Evolutionary conservation across 1,140 invertebrate species (phyloP), one percentile per base, ranked within the genome.

Genomic region (Catajapyx aquilonaris): DNA sequence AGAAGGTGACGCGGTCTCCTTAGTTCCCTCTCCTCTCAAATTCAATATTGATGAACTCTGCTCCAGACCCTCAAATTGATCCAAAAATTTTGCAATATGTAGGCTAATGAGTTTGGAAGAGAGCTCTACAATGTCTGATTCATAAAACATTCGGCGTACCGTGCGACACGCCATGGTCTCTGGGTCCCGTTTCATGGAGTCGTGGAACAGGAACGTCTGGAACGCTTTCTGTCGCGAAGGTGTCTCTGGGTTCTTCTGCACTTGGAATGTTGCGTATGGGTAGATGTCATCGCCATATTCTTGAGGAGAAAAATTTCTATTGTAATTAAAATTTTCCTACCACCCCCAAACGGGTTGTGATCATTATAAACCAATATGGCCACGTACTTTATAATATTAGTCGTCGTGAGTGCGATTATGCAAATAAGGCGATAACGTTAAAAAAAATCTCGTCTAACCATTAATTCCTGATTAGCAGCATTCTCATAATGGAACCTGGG

Each of bases 231-330:
- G 31, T 34, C 37, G 31, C 11, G 41, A 39, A 11, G 34, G 30
- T 28, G 30, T 19, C 13, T 33, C 25, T 10, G n/a, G n/a, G n/a
- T 43, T 48, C 39, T 47, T 43, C 11, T 49, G 47, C 15, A 52
- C 42, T 41, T 54, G 52, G 41, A 54, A 54, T 11, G 52, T 54
- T 1, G 52, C 52, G 39, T 54, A 54, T 1, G 52, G 52, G 40
- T 52, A 52, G 22, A 52, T 51, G 37, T 54, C 52, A 32, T 54
- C 52, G 20, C 46, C 46, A 43, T 47, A 50, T 32, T 52, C 49
- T 50, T 43, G 15, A 42, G 31, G n/a, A n/a, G n/a, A n/a, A n/a
- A n/a, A n/a, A n/a, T n/a, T n/a, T n/a, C n/a, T n/a, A n/a, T n/a
- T n/a, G n/a, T n/a, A n/a, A n/a, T n/a, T n/a, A n/a, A n/a, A n/a